Percentiles rank a stretch among this genome's conserved stretches.
phyloP scores from a whole-genome alignment of 2,888 invertebrate species.

The Tipula vernalis region DNA sequence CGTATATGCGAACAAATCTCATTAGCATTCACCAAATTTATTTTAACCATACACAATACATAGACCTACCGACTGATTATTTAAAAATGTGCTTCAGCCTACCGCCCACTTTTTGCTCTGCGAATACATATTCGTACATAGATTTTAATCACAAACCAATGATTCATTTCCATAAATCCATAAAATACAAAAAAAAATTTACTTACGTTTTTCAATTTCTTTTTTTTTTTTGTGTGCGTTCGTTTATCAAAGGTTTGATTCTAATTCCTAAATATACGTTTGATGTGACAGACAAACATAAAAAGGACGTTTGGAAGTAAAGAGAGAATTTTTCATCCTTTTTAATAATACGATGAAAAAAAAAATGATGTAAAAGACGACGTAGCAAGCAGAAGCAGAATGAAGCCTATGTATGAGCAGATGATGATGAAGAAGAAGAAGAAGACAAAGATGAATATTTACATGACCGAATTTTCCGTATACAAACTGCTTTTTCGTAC shows the following conservation, averaged over 20 bases:
- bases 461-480: background rate
- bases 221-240: background rate
- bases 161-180: background rate
- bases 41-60: background rate
- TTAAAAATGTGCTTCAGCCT: background rate
- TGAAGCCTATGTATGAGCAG: background rate
- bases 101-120: background rate
- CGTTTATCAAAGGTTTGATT: conserved; percentile 4
- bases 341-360: background rate
- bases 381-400: background rate
- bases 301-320: background rate
- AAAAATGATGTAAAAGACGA: background rate
- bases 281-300: conserved; percentile 4
- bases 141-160: conserved; percentile 4
- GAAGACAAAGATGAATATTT: conserved; percentile 4
- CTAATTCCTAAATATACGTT: conserved; percentile 4
- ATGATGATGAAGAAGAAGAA: background rate
- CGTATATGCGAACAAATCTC: background rate
- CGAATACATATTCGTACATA: background rate
- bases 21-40: background rate
- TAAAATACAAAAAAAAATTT: background rate
- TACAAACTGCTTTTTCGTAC: background rate
- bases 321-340: background rate
- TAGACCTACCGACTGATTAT: background rate
- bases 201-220: background rate